These are phyloP conservation scores for Chaenocephalus aceratus DNA, from an alignment of 2,113 vertebrate species.

Conservation along the genomic window DNA sequence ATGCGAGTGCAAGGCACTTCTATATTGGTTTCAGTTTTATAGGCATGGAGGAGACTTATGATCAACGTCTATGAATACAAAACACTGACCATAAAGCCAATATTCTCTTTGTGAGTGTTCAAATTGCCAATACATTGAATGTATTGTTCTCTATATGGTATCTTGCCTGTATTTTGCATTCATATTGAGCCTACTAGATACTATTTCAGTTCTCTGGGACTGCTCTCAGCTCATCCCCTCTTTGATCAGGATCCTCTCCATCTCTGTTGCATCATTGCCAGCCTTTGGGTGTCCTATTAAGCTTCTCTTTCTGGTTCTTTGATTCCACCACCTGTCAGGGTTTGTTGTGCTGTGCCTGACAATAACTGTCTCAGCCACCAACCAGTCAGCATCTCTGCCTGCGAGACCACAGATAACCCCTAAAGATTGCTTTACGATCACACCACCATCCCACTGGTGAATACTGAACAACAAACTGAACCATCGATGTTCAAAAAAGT, in stretches of 20 bases:
- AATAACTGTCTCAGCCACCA: slow-evolving; percentile 3
- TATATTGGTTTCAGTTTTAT: too few relatives aligned
- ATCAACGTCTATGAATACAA: not conserved
- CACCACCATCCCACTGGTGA: not conserved
- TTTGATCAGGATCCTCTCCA: slow-evolving; percentile 52
- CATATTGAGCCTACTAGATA: not conserved
- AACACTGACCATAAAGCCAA: not conserved
- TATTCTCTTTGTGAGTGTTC: not conserved
- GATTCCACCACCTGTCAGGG: slow-evolving; percentile 57
- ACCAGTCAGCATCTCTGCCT: not conserved
- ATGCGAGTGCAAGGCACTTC: too few relatives aligned
- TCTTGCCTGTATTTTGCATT: not conserved
- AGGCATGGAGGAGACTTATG: not conserved
- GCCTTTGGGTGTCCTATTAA: slow-evolving; percentile 56
- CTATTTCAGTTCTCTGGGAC: slow-evolving; percentile 6
- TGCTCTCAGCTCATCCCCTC: slow-evolving; percentile 35
- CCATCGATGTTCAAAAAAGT: not conserved
- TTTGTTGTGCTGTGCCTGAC: slow-evolving; percentile 21
- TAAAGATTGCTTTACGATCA: slow-evolving; percentile 3
- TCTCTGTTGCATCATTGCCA: slow-evolving; percentile 37
- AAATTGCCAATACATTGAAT: not conserved
- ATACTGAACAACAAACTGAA: slow-evolving; percentile 19
- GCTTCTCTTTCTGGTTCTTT: slow-evolving; percentile 43
- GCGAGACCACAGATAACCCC: slow-evolving; percentile 16
- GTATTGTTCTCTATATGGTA: not conserved